Evolutionary conservation across 2,113 vertebrate genomes (phyloP), one percentile per base, ranked within the genome.

Genomic region (Apeltes quadracus): DNA sequence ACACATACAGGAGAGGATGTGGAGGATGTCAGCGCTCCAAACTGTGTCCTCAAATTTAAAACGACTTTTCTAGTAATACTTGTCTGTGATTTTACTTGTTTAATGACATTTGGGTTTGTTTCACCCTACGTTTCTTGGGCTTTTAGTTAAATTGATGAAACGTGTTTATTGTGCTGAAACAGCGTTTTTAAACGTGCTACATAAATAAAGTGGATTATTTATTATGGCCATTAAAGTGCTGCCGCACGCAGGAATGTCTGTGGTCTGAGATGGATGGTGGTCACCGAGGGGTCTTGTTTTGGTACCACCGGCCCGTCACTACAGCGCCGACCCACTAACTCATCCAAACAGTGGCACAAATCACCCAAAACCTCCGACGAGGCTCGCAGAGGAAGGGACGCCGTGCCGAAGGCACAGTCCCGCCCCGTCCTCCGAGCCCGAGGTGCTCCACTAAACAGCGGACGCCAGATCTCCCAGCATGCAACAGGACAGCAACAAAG

Each of bases 401-500:
- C 29, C n/a, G n/a, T n/a, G n/a, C n/a, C n/a, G n/a, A n/a, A n/a
- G n/a, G n/a, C n/a, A n/a, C n/a, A n/a, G n/a, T n/a, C n/a, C n/a
- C 20, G 61, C 7, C 9, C 68, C 18, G 3, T 46, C 25, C 51
- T 78, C 44, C 38, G 58, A 50, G 23, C n/a, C 20, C 3, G 18
- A 44, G 32, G 32, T 4, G 59, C 41, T 46, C 13, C 61, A 32
- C 32, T 34, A 7, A 34, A 5, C 34, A 29, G 57, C 20, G 36
- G 44, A 78, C 44, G 29, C 63, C 7, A 62, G 38, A 61, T 41
- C 46, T 85, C 72, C 75, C 75, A 82, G 73, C 78, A 83, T 87
- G 79, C 81, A 66, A 50, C 34, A 13, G 50, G 72, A 85, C 39
- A 74, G 41, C 15, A 61, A 72, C 74, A 86, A 69, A 74, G 65